Percentiles rank a stretch among this genome's conserved stretches.
Evolutionary conservation across 1,140 invertebrate genomes (phyloP).

Genomic region (Polyergus mexicanus): DNA sequence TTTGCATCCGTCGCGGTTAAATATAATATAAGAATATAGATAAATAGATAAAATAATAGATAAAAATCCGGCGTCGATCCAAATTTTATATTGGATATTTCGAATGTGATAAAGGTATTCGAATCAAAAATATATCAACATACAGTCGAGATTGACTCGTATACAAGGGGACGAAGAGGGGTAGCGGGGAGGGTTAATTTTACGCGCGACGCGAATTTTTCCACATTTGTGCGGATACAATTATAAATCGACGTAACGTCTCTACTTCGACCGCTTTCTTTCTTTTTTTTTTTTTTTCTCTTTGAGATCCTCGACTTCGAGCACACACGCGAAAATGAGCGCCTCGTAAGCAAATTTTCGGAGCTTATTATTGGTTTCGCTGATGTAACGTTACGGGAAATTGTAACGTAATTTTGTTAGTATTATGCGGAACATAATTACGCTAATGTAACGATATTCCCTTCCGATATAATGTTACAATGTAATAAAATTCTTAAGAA

Average conservation of each 20-base stretch:
- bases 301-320: neutral
- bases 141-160: constrained; percentile 6
- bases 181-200: neutral
- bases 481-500: constrained; percentile 57
- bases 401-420: constrained; percentile 50
- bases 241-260: neutral
- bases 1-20: constrained; percentile 20
- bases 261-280: too few species aligned
- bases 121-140: too few species aligned
- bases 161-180: neutral
- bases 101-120: neutral
- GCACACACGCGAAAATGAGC: neutral
- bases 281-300: neutral
- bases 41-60: too few species aligned
- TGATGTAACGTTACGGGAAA: constrained; percentile 29
- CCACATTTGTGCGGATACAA: neutral
- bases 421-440: constrained; percentile 47
- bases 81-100: constrained; percentile 6
- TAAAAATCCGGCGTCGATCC: constrained; percentile 14
- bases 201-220: constrained; percentile 12
- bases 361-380: constrained; percentile 33
- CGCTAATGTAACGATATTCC: constrained; percentile 32
- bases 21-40: too few species aligned
- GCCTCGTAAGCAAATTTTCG: constrained; percentile 34
- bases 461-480: constrained; percentile 35